Conservation (phyloP, 2,797 vertebrate genomes). For the Psittacula echo region DNA sequence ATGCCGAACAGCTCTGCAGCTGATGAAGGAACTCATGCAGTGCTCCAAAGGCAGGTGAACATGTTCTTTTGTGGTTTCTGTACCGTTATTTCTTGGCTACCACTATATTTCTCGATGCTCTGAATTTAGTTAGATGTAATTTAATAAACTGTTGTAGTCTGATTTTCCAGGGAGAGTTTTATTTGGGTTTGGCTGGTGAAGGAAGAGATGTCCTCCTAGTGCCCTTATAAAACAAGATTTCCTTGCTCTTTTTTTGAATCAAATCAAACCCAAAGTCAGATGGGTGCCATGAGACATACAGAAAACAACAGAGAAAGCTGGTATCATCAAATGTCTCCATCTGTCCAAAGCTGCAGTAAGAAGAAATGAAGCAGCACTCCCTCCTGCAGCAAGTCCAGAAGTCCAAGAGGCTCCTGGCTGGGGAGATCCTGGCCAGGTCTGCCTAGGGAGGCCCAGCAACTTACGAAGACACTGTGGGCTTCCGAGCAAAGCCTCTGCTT, state of each 20-base stretch:
- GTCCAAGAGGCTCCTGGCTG: not conserved
- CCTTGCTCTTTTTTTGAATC: not conserved
- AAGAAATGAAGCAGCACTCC: not conserved
- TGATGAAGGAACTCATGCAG: not conserved
- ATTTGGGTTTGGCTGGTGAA: not conserved
- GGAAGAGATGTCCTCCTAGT: not conserved
- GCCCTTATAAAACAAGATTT: not conserved
- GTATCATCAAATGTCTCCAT: not conserved
- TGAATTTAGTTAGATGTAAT: not conserved
- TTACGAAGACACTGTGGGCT: accelerated
- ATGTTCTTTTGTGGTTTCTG: not conserved
- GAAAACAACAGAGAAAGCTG: not conserved
- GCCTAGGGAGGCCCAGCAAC: not conserved
- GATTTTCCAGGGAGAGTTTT: not conserved
- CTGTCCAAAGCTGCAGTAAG: not conserved
- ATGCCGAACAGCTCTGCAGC: not conserved
- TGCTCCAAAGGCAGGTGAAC: not conserved
- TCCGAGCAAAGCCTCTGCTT: not conserved
- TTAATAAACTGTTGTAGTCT: not conserved
- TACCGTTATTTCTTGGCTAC: not conserved
- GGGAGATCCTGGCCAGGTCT: accelerated
- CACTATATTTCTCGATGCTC: not conserved
- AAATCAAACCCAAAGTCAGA: not conserved
- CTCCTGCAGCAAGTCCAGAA: not conserved
- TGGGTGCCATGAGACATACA: not conserved